These are phyloP conservation scores for Catocala sponsa DNA, from an alignment of 2,888 invertebrate genomes.

Conservation along the genomic window DNA sequence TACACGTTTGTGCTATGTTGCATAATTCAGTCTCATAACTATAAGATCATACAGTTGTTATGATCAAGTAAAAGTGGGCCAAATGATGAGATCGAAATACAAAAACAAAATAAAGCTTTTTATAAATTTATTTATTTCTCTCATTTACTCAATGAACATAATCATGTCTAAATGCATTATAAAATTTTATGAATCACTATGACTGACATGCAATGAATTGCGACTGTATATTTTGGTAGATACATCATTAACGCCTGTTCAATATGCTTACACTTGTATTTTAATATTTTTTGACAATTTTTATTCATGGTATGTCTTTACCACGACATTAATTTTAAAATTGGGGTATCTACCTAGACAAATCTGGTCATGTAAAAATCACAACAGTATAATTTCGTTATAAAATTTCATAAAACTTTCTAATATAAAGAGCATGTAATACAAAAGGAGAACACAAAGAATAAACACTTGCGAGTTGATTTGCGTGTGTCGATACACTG, in stretches of 20 bases:
- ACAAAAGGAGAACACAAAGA: conserved; percentile 47
- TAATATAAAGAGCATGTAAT: conserved; percentile 44
- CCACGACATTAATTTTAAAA: conserved; percentile 23
- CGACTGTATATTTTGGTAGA: conserved; percentile 46
- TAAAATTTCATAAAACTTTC: conserved; percentile 47
- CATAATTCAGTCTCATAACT: too few relatives aligned
- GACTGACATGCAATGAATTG: conserved; percentile 64
- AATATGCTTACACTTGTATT: conserved; percentile 22
- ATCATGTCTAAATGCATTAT: conserved; percentile 77
- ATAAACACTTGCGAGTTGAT: conserved; percentile 15
- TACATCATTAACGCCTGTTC: conserved; percentile 27
- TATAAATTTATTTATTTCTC: conserved; percentile 74
- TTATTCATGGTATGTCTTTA: conserved; percentile 28
- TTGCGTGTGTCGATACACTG: conserved; percentile 30
- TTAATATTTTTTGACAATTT: conserved; percentile 32
- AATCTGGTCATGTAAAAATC: conserved; percentile 45
- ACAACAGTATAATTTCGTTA: conserved; percentile 49
- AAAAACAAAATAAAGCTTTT: conserved; percentile 42
- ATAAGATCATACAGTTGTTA: too few relatives aligned
- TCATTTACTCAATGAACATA: conserved; percentile 75
- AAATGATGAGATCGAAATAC: not conserved
- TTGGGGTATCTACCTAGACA: conserved; percentile 44
- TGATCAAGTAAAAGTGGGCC: conserved; percentile 7
- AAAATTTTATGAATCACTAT: conserved; percentile 66
- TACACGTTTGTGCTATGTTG: not conserved